Evolutionary conservation across 64 coral and sea anemone genomes (phyloP).

Genomic region (Hydrozoanthus tunicans): DNA sequence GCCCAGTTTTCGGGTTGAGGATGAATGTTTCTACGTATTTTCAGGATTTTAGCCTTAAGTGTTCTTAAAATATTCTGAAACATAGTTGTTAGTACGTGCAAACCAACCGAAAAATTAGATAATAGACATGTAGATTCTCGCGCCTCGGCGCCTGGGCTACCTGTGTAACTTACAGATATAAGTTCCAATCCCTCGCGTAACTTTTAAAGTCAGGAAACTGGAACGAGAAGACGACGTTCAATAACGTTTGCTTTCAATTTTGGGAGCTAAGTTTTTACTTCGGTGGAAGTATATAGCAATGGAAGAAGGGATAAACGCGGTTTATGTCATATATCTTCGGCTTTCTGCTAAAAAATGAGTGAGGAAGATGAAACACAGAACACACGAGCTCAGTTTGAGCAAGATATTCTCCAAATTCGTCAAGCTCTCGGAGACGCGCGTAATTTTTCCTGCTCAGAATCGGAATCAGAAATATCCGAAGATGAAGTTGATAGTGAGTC

Average conservation of each 20-base stretch:
- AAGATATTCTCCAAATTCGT: conserved; percentile 58
- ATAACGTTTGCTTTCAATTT: conserved; percentile 24
- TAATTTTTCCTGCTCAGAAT: conserved; percentile 19
- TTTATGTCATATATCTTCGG: background rate
- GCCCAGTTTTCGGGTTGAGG: too few species aligned
- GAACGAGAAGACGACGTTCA: background rate
- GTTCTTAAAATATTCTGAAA: too few species aligned
- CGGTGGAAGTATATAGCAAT: background rate
- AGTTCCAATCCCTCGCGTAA: background rate
- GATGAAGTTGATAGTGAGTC: conserved; percentile 11
- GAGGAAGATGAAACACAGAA: conserved; percentile 4
- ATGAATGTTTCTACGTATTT: too few species aligned
- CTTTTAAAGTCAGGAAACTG: background rate
- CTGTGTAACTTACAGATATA: background rate
- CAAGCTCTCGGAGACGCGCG: conserved; percentile 33
- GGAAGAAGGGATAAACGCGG: background rate
- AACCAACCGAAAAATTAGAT: too few species aligned
- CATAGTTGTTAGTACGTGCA: too few species aligned
- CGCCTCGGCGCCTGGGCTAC: background rate
- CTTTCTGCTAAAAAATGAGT: conserved; percentile 3
- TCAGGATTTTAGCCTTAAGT: too few species aligned
- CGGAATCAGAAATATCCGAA: conserved; percentile 52
- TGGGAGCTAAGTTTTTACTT: conserved; percentile 21
- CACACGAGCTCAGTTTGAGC: conserved; percentile 50
- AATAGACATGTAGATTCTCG: too few species aligned